Evolutionary conservation across 64 coral and sea anemone genomes (phyloP).

Genomic region (Montipora cactus): DNA sequence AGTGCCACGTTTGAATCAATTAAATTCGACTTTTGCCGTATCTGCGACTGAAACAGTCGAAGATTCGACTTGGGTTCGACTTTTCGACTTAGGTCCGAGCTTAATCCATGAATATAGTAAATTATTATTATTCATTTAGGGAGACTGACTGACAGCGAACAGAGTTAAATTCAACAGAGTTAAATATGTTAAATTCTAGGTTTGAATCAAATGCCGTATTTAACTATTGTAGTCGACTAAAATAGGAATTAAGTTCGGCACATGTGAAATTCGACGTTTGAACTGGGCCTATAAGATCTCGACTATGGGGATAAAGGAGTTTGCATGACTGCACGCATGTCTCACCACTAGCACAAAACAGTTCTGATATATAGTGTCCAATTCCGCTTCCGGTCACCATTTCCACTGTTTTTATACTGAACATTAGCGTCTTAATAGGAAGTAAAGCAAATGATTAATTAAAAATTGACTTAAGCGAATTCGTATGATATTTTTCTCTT

Average conservation of each 20-base stretch:
- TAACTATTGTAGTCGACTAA: no score
- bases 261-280: no score
- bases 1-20: constrained; percentile 40
- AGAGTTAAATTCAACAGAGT: no score
- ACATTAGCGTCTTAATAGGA: background rate
- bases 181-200: no score
- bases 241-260: no score
- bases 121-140: no score
- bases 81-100: no score
- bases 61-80: no score
- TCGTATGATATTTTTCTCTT: background rate
- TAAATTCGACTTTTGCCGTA: background rate
- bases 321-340: background rate
- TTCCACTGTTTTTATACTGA: background rate
- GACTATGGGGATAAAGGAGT: background rate
- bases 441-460: background rate
- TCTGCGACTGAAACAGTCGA: no score
- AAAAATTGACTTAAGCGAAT: background rate
- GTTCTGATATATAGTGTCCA: background rate
- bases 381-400: background rate
- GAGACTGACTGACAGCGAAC: no score
- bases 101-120: no score
- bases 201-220: no score
- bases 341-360: background rate
- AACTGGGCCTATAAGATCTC: background rate